phyloP scores from a whole-genome alignment of 2,113 vertebrate species.

The Otolemur garnettii region DNA sequence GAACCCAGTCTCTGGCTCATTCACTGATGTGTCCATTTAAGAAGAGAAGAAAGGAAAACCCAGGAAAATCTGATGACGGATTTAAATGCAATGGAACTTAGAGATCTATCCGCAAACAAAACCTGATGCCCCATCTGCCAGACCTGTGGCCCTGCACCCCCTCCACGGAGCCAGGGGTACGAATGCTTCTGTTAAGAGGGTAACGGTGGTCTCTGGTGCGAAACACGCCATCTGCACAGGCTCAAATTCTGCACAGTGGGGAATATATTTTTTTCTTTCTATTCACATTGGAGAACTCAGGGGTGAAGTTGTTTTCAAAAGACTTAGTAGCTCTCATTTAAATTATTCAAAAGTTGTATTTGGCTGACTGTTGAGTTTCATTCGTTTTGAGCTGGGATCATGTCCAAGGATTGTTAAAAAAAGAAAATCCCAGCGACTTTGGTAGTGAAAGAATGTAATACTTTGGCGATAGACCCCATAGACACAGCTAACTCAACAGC shows the following conservation, averaged over 20 bases:
- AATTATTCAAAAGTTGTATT: conserved; percentile 74
- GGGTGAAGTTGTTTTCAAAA: conserved; percentile 59
- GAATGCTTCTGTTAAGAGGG: background rate
- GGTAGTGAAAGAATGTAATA: conserved; percentile 65
- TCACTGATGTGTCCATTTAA: background rate
- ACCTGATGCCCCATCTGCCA: background rate
- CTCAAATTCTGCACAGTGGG: conserved; percentile 32
- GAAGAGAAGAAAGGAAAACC: background rate
- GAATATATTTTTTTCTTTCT: conserved; percentile 46
- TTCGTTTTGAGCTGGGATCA: conserved; percentile 54
- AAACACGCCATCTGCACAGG: background rate
- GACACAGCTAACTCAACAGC: background rate
- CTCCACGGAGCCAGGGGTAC: background rate
- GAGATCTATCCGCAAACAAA: conserved; percentile 22
- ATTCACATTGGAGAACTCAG: conserved; percentile 68
- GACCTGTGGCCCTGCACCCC: background rate
- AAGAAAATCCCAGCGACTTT: conserved; percentile 45
- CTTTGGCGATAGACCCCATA: conserved; percentile 12
- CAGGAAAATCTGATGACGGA: conserved; percentile 51
- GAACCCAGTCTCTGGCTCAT: background rate
- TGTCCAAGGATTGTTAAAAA: conserved; percentile 69
- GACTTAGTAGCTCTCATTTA: conserved; percentile 69
- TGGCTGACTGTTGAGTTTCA: conserved; percentile 58
- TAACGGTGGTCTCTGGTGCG: background rate
- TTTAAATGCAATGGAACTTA: background rate